Evolutionary conservation across 2,797 vertebrate species (phyloP).

Genomic region (Heliangelus exortis): DNA sequence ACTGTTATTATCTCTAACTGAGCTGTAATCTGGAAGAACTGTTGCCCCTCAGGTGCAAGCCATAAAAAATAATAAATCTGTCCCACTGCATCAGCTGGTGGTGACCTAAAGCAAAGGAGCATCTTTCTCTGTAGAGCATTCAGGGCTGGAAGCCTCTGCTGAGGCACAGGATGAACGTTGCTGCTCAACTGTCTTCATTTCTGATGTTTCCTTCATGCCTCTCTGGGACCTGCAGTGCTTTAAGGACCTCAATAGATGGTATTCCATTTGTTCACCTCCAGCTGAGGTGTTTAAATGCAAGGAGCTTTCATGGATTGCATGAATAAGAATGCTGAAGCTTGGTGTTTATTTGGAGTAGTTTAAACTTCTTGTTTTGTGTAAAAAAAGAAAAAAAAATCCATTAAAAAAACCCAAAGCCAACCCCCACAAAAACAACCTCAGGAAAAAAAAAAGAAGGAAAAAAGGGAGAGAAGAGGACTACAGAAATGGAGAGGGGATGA

Average conservation of each 20-base stretch:
- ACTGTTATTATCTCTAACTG: background rate
- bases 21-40: conserved; percentile 7
- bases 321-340: background rate
- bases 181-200: background rate
- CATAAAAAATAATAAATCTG: background rate
- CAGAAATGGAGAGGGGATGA: background rate
- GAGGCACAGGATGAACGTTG: background rate
- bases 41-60: background rate
- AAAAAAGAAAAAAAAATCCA: no score
- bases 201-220: background rate
- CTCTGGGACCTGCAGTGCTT: background rate
- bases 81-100: background rate
- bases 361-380: background rate
- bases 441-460: no score
- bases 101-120: background rate
- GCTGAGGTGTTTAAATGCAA: background rate
- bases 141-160: background rate
- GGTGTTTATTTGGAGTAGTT: background rate
- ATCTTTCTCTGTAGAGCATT: background rate
- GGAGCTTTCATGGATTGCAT: background rate
- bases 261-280: background rate
- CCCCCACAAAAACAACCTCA: no score
- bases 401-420: background rate
- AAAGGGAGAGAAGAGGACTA: background rate
- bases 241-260: background rate